Evolutionary conservation across 2,113 vertebrate genomes (phyloP).

Genomic region (Falcunculus frontatus): DNA sequence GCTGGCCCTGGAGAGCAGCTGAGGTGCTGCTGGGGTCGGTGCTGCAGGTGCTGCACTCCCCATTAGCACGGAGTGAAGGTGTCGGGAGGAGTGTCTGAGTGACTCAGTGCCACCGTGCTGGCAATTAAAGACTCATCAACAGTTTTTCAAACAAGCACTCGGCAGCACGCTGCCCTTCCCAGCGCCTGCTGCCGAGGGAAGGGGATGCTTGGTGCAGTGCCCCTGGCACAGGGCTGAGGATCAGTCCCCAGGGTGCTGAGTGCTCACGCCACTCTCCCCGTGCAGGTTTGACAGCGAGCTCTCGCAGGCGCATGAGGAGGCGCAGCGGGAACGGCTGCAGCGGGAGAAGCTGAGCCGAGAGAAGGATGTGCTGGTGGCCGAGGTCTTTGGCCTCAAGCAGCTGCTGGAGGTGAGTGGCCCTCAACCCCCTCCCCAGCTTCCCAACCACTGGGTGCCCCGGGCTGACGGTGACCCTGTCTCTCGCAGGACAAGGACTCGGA

Average conservation of each 20-base stretch:
- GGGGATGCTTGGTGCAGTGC: rapidly evolving
- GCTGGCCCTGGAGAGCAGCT: not conserved
- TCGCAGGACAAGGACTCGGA: constrained; percentile 89
- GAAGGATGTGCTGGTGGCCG: constrained; percentile 86
- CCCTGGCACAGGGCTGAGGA: not conserved
- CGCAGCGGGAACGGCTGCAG: constrained; percentile 85
- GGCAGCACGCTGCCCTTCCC: rapidly evolving
- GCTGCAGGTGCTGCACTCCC: not conserved
- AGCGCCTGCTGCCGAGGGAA: not conserved
- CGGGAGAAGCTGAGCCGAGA: constrained; percentile 89
- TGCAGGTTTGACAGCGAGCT: constrained; percentile 90
- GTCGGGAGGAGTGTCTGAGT: constrained; percentile 22
- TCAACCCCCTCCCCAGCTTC: rapidly evolving
- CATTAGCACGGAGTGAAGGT: not conserved
- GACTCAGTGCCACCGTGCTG: not conserved
- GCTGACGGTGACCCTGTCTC: not conserved
- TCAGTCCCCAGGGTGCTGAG: not conserved
- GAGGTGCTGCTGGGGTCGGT: not conserved
- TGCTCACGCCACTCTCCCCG: rapidly evolving
- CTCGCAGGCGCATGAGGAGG: constrained; percentile 84
- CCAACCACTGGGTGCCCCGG: rapidly evolving
- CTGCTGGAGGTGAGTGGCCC: constrained; percentile 83
- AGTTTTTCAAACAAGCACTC: not conserved
- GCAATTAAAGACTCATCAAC: constrained; percentile 38
- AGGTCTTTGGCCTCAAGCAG: constrained; percentile 87